These are phyloP conservation scores for Anomalospiza imberbis DNA, from an alignment of 2,797 vertebrate genomes.

Conservation along the genomic window DNA sequence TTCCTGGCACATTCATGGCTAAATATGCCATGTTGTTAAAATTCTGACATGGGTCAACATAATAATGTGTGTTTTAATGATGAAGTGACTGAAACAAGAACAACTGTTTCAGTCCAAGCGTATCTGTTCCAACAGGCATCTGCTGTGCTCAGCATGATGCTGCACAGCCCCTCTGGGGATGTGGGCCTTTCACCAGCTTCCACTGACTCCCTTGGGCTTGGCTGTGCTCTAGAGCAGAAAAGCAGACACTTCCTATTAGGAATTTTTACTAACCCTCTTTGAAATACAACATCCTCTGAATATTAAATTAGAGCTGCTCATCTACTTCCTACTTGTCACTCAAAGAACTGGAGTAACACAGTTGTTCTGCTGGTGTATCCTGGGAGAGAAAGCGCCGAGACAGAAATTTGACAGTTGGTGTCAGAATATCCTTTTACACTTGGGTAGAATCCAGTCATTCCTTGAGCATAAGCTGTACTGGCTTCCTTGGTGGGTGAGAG, in stretches of 20 bases:
- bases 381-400: fast-evolving
- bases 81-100: not conserved
- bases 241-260: not conserved
- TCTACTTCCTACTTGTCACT: not conserved
- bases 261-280: not conserved
- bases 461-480: not conserved
- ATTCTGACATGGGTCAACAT: not conserved
- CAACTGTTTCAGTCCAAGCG: not conserved
- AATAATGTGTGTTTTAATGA: not conserved
- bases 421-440: not conserved
- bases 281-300: not conserved
- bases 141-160: not conserved
- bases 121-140: not conserved
- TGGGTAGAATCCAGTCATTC: not conserved
- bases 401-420: not conserved
- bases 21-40: not conserved
- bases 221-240: not conserved
- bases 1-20: not conserved
- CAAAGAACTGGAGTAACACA: not conserved
- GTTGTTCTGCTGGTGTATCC: not conserved
- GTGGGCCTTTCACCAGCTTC: not conserved
- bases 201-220: not conserved
- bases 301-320: not conserved
- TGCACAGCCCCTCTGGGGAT: not conserved
- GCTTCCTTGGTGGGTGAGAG: not conserved